Percentiles rank a stretch among this genome's conserved stretches.
Conservation (phyloP, 1,140 invertebrate genomes). For the Armadillidium nasatum region DNA sequence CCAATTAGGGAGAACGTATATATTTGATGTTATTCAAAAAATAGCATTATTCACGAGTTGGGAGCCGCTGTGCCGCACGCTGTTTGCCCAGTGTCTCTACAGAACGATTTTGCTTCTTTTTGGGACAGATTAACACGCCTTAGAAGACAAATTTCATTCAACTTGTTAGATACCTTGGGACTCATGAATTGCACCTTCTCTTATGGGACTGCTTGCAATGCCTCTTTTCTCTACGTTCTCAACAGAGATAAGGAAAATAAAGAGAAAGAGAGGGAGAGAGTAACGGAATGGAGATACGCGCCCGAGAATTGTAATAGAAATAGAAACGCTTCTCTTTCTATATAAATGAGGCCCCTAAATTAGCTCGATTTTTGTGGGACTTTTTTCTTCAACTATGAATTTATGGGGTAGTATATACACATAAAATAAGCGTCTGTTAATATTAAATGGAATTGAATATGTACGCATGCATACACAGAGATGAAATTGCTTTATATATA, state of each 20-base stretch:
- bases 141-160: slow-evolving; percentile 8
- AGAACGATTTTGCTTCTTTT: slow-evolving; percentile 5
- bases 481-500: neutral
- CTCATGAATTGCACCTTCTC: neutral
- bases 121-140: slow-evolving; percentile 11
- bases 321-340: neutral
- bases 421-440: too few species aligned
- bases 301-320: neutral
- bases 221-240: neutral
- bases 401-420: too few species aligned
- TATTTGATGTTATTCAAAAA: slow-evolving; percentile 12
- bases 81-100: slow-evolving; percentile 1
- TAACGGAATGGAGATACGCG: neutral
- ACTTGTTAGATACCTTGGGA: slow-evolving; percentile 12
- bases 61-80: neutral
- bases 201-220: neutral
- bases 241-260: neutral
- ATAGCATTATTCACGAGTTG: slow-evolving; percentile 2
- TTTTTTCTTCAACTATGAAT: too few species aligned
- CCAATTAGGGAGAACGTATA: slow-evolving; percentile 7
- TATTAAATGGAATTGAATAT: neutral
- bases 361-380: neutral
- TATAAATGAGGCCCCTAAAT: neutral
- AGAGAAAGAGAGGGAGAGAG: neutral
- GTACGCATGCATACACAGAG: neutral